These are phyloP conservation scores for Anser brachyrhynchus DNA, from an alignment of 2,113 vertebrate species.

Conservation along the genomic window DNA sequence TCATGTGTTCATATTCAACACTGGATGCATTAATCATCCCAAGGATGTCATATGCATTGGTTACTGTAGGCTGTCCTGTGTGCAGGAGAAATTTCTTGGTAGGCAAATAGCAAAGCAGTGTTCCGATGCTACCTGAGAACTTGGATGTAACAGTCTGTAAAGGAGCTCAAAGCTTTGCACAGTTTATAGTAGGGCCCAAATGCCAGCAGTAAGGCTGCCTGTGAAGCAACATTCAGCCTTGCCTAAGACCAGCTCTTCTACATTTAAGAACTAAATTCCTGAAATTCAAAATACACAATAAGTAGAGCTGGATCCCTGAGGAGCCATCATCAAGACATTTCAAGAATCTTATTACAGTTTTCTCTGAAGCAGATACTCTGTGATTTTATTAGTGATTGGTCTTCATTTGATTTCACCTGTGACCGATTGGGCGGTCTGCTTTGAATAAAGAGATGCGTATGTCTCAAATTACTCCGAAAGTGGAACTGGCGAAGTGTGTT, in stretches of 20 bases:
- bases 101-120: neutral
- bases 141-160: neutral
- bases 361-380: neutral
- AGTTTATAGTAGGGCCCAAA: neutral
- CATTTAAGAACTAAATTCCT: neutral
- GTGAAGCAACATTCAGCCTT: neutral
- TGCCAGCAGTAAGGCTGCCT: neutral
- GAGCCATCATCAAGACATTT: neutral
- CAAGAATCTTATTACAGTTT: neutral
- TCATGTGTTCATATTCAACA: neutral
- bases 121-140: neutral
- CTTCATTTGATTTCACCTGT: constrained; percentile 15
- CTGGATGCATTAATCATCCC: neutral
- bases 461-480: neutral
- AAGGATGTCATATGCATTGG: neutral
- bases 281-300: neutral
- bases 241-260: neutral
- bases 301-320: neutral
- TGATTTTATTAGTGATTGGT: constrained; percentile 6
- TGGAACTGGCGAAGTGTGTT: neutral
- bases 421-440: neutral
- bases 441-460: neutral
- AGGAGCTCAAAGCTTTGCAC: neutral
- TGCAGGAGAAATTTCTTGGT: neutral
- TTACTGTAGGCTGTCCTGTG: neutral